Evolutionary conservation across 2,888 invertebrate species (phyloP), one percentile per base, ranked within the genome.

Genomic region (Callyntrura sp.): DNA sequence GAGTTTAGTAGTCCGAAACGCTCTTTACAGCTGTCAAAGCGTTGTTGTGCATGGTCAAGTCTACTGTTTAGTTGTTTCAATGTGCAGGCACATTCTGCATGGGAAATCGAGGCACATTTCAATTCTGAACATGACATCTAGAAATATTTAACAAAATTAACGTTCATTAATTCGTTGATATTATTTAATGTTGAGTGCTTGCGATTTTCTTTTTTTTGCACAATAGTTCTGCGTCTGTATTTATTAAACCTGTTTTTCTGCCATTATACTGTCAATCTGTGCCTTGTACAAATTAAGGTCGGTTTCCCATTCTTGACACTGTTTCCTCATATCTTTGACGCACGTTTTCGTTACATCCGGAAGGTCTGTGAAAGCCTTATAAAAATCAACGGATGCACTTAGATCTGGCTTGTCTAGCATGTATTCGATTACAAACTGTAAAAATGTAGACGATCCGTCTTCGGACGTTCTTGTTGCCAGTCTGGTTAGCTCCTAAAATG

Each of bases 361-460:
- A n/a, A 90, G 20, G 43, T 76, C 45, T 12, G 51, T 35, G 45
- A 90, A 90, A 8, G 78, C 68, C 14, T 76, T n/a, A 20, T 88
- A 88, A 79, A 90, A 90, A 60, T 90, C 51, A 0, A 84, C 25
- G 12, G 79, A 25, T 6, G 57, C 79, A 9, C 6, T 65, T 2
- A 57, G 23, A 11, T 35, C 23, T 3, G 81, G 62, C 48, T 45
- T 55, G 23, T 23, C 23, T 43, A 81, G 25, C 51, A 88, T 60
- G 25, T 84, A 90, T 43, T 90, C 88, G 11, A 88, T 84, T 6
- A 90, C 60, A 79, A 62, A 90, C n/a, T 90, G 76, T 4, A 90
- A 43, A 14, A 85, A 57, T 5, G 90, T 81, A 14, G 45, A n/a
- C 3, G 78, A 60, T 35, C 85, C 85, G 35, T 90, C 90, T 17